Conservation (phyloP, 1,140 invertebrate genomes). For the Cardiocondyla obscurior region DNA sequence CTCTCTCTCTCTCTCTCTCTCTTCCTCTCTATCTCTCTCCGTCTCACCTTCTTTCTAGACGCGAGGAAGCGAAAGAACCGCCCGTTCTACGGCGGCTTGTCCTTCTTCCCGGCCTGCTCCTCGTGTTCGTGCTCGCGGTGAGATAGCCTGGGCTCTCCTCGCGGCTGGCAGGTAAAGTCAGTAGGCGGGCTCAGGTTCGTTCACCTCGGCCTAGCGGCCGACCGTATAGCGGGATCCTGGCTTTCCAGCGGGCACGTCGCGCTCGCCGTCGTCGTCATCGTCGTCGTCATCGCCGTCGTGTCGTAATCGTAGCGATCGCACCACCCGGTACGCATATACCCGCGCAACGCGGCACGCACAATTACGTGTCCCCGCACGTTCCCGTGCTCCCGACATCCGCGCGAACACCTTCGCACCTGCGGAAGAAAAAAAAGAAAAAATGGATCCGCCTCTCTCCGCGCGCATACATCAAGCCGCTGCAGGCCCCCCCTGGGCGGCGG, state of each 20-base stretch:
- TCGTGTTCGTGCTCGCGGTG: conserved; percentile 28
- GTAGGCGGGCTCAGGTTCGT: conserved; percentile 81
- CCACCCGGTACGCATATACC: neutral
- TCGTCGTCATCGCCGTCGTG: neutral
- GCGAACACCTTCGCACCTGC: conserved; percentile 16
- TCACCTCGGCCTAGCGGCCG: conserved; percentile 82
- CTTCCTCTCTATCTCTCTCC: neutral
- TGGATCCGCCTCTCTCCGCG: neutral
- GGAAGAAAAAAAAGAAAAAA: no score
- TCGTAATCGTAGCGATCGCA: neutral
- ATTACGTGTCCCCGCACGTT: neutral
- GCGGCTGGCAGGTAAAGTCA: conserved; percentile 80
- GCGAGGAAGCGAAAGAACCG: neutral
- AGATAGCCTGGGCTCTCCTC: conserved; percentile 64
- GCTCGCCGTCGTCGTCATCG: neutral
- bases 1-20: neutral
- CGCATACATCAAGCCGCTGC: neutral
- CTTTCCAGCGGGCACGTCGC: conserved; percentile 64
- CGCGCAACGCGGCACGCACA: neutral
- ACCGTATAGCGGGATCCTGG: conserved; percentile 82
- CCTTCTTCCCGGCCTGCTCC: conserved; percentile 27
- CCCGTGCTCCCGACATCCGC: neutral
- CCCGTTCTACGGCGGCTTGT: conserved; percentile 12
- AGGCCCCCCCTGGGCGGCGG: neutral
- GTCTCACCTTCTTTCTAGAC: no score